Base-by-base conservation (phyloP, 2,113 vertebrate genomes). In the Lophura nycthemera region DNA sequence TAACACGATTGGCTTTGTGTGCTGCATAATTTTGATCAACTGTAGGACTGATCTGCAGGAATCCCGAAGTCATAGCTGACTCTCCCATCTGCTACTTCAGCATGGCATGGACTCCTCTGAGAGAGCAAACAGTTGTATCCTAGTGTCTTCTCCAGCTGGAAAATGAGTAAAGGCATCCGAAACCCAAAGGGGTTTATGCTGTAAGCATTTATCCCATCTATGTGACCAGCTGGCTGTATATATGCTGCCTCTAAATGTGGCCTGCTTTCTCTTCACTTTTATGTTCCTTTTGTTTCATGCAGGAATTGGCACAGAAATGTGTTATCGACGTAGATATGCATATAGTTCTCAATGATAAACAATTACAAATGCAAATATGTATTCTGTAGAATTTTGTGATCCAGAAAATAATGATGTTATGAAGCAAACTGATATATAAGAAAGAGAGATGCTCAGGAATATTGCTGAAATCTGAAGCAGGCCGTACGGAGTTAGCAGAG, bases 1-100 rank as follows among this genome's bases (percentile, higher is more conserved):
- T 82, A 85, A 69, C 30, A 8, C 6, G 27, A 29, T 73, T 74
- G 36, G 79, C 73, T 61, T 48, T 76, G 60, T 57, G 43, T 30
- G 20, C 56, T 59, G 65, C n/a, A 13, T 52, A 45, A 63, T 66
- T 73, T 24, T 73, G 22, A 63, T 90, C 50, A 77, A 80, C 56
- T 42, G 85, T 71, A 47, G 79, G 78, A 57, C 83, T 36, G 59
- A 69, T 34, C 76, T 83, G n/a, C 38, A 66, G 54, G 67, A 70
- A 61, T 88, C 50, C 50, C 36, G 4, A 52, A 83, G 60, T 88
- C 65, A 57, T 1, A 14, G 76, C 72, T 66, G 75, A 69, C 75
- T 92, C 71, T 88, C 59, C 70, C 84, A 77, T 95, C 90, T 96
- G 90, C 87, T 81, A 6, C 73, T 84, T 83, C 69, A 71, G 73